A percentile compares a stretch with the other conserved stretches of the same genome.
Evolutionary conservation across 2,797 vertebrate species (phyloP).

Genomic region (Acipenser ruthenus): DNA sequence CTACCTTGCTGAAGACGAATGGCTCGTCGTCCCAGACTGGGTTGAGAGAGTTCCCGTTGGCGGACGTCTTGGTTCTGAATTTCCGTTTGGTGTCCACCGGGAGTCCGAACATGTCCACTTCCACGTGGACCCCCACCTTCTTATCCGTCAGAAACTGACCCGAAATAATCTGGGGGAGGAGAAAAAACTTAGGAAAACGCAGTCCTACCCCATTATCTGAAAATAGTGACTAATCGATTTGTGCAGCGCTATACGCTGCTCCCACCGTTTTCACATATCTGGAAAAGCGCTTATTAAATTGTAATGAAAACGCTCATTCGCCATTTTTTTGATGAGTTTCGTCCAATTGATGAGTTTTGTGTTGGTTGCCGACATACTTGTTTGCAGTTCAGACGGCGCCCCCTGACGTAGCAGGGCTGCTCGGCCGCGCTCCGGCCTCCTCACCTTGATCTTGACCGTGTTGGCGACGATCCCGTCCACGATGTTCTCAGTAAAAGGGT

Average conservation of each 20-base stretch:
- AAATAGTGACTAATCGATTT: too few relatives aligned
- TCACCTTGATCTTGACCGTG: slow-evolving; percentile 72
- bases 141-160: slow-evolving; percentile 82
- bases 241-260: too few relatives aligned
- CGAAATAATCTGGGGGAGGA: slow-evolving; percentile 67
- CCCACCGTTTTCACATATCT: too few relatives aligned
- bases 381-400: too few relatives aligned
- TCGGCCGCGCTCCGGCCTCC: not conserved
- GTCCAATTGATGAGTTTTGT: too few relatives aligned
- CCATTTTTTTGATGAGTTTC: too few relatives aligned
- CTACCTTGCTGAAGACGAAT: too few relatives aligned
- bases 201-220: too few relatives aligned
- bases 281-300: too few relatives aligned
- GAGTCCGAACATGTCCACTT: slow-evolving; percentile 83
- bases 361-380: too few relatives aligned
- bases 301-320: too few relatives aligned
- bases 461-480: slow-evolving; percentile 87
- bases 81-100: slow-evolving; percentile 81
- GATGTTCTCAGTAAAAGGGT: slow-evolving; percentile 80
- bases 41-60: slow-evolving; percentile 76
- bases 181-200: not conserved
- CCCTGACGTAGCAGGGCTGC: too few relatives aligned
- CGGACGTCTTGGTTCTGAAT: slow-evolving; percentile 68
- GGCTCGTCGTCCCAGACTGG: slow-evolving; percentile 60
- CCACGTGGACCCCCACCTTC: slow-evolving; percentile 79